Conservation (phyloP, 2,888 invertebrate species). For the Volucella bombylans region DNA sequence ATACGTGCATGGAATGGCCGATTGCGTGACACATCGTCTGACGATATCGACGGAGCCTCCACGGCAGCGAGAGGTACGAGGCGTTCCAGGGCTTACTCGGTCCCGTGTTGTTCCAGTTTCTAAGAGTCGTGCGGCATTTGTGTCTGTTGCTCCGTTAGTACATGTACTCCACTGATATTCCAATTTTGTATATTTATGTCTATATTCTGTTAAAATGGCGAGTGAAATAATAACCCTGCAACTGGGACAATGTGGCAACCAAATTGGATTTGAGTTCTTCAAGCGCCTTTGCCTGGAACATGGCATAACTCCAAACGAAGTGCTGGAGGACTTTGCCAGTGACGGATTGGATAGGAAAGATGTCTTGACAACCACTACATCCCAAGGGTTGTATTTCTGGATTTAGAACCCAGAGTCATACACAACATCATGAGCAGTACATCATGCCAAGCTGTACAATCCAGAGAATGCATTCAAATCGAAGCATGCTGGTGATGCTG, state of each 20-base stretch:
- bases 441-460: slow-evolving; percentile 98
- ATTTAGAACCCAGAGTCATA: slow-evolving; percentile 98
- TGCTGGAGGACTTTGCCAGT: slow-evolving; percentile 93
- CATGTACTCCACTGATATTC: background rate
- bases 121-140: too few relatives aligned
- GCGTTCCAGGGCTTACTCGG: too few relatives aligned
- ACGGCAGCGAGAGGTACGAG: too few relatives aligned
- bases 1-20: too few relatives aligned
- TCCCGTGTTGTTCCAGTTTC: too few relatives aligned
- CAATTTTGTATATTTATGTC: background rate
- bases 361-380: slow-evolving; percentile 99
- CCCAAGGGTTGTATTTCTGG: slow-evolving; percentile 96
- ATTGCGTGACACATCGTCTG: too few relatives aligned
- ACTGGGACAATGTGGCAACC: slow-evolving; percentile 99
- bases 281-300: slow-evolving; percentile 98
- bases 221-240: slow-evolving; percentile 99
- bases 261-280: slow-evolving; percentile 99
- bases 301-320: slow-evolving; percentile 98
- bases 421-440: slow-evolving; percentile 97
- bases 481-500: slow-evolving; percentile 99
- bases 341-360: slow-evolving; percentile 98
- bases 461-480: slow-evolving; percentile 98
- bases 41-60: too few relatives aligned
- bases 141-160: background rate
- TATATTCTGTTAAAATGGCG: slow-evolving; percentile 87